These are phyloP conservation scores for Acinonyx jubatus DNA, from an alignment of 2,113 vertebrate species.

Conservation along the genomic window DNA sequence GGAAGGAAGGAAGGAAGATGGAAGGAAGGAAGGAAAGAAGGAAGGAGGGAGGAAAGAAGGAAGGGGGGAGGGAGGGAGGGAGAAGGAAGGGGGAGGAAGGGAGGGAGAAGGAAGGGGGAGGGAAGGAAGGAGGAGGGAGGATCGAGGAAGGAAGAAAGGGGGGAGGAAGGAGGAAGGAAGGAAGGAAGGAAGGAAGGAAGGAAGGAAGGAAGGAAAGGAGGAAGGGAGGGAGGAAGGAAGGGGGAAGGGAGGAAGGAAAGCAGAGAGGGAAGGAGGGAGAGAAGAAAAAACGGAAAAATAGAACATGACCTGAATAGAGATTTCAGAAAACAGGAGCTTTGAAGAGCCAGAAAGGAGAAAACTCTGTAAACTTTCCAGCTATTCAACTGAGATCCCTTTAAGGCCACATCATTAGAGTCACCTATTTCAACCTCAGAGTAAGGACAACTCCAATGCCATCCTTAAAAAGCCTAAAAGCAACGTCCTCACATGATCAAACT, in stretches of 20 bases:
- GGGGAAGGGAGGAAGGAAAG: too few relatives aligned
- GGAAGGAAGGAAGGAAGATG: too few relatives aligned
- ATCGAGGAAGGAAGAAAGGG: too few relatives aligned
- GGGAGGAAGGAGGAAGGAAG: too few relatives aligned
- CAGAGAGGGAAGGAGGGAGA: background rate
- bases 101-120: too few relatives aligned
- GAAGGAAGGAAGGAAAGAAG: fast-evolving
- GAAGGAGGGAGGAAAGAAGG: background rate
- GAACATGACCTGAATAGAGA: background rate
- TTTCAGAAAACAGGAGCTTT: background rate
- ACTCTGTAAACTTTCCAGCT: background rate
- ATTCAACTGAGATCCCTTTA: background rate
- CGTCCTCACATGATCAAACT: background rate
- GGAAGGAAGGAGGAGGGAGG: too few relatives aligned
- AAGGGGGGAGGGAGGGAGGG: too few relatives aligned
- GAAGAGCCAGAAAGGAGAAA: background rate
- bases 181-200: too few relatives aligned
- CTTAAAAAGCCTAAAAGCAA: background rate
- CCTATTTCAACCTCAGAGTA: background rate
- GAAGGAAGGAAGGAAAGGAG: fast-evolving
- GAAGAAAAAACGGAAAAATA: background rate
- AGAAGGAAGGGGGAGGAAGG: too few relatives aligned
- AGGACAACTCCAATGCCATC: too few relatives aligned
- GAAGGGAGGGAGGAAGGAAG: fast-evolving
- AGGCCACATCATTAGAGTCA: background rate